These are phyloP conservation scores for Phenganax marumi DNA, from an alignment of 92 coral and sea anemone genomes.

Conservation along the genomic window DNA sequence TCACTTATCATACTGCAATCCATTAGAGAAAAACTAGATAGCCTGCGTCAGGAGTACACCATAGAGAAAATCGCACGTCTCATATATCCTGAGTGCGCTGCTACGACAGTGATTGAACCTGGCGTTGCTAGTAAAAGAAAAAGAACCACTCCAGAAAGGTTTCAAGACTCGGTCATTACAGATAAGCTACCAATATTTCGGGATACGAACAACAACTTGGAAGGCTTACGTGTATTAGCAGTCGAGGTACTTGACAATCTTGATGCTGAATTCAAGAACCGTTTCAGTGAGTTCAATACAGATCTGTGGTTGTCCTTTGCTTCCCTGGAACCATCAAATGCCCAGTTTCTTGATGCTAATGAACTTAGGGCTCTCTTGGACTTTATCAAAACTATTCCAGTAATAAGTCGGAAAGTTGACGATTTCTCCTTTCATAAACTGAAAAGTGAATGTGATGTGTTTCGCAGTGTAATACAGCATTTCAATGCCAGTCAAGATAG, in stretches of 20 bases:
- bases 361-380: slow-evolving; percentile 25
- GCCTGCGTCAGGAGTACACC: slow-evolving; percentile 25
- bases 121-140: slow-evolving; percentile 17
- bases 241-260: slow-evolving; percentile 31
- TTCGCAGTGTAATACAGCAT: slow-evolving; percentile 13
- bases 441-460: slow-evolving; percentile 18
- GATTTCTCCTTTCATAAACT: slow-evolving; percentile 19
- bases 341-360: slow-evolving; percentile 35
- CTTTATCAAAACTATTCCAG: slow-evolving; percentile 17
- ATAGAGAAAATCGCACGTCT: slow-evolving; percentile 20
- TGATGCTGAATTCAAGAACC: slow-evolving; percentile 21
- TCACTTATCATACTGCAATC: slow-evolving; percentile 28
- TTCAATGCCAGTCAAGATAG: slow-evolving; percentile 26
- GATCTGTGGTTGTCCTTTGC: slow-evolving; percentile 26
- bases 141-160: slow-evolving; percentile 18
- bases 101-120: neutral
- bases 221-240: slow-evolving; percentile 2
- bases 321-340: slow-evolving; percentile 14
- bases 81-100: slow-evolving; percentile 20
- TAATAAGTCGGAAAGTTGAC: neutral
- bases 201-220: slow-evolving; percentile 13
- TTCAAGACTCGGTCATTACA: slow-evolving; percentile 9
- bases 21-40: slow-evolving; percentile 17
- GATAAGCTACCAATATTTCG: slow-evolving; percentile 22
- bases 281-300: slow-evolving; percentile 29